phyloP scores from a whole-genome alignment of 2,888 invertebrate genomes.

The Latrodectus elegans region DNA sequence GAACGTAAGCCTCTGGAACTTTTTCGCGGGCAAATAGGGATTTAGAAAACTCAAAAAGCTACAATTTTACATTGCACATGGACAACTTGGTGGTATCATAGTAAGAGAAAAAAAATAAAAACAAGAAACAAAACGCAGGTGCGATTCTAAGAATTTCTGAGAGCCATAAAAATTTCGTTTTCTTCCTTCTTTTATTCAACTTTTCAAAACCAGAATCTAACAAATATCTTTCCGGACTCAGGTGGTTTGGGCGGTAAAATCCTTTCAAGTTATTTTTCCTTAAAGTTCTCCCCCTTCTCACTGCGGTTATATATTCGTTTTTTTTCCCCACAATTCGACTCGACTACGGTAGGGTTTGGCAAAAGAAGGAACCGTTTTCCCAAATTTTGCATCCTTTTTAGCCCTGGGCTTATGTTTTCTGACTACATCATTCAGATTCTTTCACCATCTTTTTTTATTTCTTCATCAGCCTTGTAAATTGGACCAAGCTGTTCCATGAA shows the following conservation, averaged over 20 bases:
- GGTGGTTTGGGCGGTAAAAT: constrained; percentile 54
- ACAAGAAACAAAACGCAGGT: constrained; percentile 55
- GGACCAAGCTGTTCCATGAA: constrained; percentile 4
- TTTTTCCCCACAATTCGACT: constrained; percentile 1
- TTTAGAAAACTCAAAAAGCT: constrained; percentile 20
- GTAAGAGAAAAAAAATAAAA: constrained; percentile 1
- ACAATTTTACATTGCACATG: constrained; percentile 34
- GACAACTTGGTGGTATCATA: background rate
- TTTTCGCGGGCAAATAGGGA: constrained; percentile 19
- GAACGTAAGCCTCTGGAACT: constrained; percentile 12
- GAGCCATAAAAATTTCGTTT: constrained; percentile 54
- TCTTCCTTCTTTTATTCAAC: constrained; percentile 17
- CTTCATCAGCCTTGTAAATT: background rate
- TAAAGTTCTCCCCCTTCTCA: background rate
- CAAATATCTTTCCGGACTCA: constrained; percentile 61
- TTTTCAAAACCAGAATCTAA: constrained; percentile 56
- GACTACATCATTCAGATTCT: constrained; percentile 40
- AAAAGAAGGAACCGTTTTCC: constrained; percentile 17
- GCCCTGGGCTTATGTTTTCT: constrained; percentile 44
- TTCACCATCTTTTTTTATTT: constrained; percentile 7
- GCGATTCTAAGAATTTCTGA: constrained; percentile 53
- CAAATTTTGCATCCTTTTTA: constrained; percentile 14
- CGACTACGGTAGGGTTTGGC: constrained; percentile 5
- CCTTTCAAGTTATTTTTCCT: constrained; percentile 57
- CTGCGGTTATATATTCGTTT: background rate